Conservation (phyloP, 1,140 invertebrate genomes). For the Drosophila watanabei region DNA sequence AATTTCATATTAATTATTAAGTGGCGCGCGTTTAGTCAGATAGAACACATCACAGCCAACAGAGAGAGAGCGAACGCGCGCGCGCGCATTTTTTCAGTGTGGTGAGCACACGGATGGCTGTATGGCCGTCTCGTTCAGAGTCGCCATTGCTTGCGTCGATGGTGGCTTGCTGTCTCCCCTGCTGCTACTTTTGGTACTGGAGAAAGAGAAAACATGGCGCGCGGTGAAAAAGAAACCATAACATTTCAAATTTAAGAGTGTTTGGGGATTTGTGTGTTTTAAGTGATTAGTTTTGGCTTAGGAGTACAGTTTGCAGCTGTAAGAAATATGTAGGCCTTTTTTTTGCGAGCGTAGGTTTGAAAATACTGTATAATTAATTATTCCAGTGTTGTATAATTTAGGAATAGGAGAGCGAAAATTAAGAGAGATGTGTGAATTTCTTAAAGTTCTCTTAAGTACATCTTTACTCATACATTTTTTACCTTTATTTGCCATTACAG, state of each 20-base stretch:
- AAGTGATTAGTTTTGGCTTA: neutral
- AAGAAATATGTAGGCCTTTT: conserved; percentile 2
- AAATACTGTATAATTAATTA: no score
- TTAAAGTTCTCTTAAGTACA: neutral
- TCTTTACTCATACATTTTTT: conserved; percentile 13
- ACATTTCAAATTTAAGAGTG: conserved; percentile 28
- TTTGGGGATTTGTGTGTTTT: neutral
- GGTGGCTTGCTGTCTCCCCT: conserved; percentile 43
- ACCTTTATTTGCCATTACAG: conserved; percentile 45
- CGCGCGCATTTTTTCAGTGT: conserved; percentile 52
- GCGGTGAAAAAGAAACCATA: conserved; percentile 9
- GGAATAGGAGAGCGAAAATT: neutral
- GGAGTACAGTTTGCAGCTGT: conserved; percentile 16
- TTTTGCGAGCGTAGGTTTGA: conserved; percentile 8
- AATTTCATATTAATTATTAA: conserved; percentile 56
- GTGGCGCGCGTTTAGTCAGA: conserved; percentile 60
- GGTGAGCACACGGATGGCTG: conserved; percentile 2
- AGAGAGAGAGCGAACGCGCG: conserved; percentile 31
- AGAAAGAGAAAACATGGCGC: conserved; percentile 23
- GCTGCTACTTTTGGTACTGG: conserved; percentile 22
- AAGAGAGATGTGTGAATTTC: neutral
- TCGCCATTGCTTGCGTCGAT: conserved; percentile 35
- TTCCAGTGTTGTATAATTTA: neutral
- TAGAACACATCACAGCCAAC: neutral
- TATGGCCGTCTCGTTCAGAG: conserved; percentile 58